These are phyloP conservation scores for Platanista minor DNA, from an alignment of 2,113 vertebrate genomes.

Conservation along the genomic window DNA sequence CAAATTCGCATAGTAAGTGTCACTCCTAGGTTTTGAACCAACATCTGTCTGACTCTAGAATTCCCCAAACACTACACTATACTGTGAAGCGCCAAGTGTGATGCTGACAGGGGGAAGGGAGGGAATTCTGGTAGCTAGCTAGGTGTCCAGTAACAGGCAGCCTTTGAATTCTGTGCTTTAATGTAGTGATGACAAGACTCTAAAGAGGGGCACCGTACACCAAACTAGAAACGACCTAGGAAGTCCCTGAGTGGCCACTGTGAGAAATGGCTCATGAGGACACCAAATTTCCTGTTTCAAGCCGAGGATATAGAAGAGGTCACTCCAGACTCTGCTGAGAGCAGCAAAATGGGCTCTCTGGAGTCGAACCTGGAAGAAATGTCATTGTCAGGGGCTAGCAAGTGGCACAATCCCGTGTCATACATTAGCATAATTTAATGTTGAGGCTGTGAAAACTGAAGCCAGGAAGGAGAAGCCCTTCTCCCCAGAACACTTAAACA, in stretches of 20 bases:
- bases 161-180: neutral
- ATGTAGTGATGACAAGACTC: rapidly evolving
- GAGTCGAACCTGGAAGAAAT: neutral
- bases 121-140: neutral
- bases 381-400: neutral
- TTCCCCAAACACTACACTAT: no score
- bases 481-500: neutral
- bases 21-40: neutral
- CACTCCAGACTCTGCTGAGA: neutral
- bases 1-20: neutral
- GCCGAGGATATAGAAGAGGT: neutral
- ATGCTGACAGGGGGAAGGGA: rapidly evolving
- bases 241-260: neutral
- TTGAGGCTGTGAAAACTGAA: neutral
- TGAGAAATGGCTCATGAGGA: neutral
- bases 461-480: neutral
- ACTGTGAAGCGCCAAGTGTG: neutral
- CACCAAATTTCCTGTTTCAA: neutral
- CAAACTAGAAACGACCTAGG: neutral
- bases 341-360: neutral
- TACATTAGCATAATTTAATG: neutral
- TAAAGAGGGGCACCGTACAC: neutral
- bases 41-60: neutral
- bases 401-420: neutral
- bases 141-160: neutral